Base-by-base conservation (phyloP, 1,140 invertebrate species). In the Conus ventricosus region DNA sequence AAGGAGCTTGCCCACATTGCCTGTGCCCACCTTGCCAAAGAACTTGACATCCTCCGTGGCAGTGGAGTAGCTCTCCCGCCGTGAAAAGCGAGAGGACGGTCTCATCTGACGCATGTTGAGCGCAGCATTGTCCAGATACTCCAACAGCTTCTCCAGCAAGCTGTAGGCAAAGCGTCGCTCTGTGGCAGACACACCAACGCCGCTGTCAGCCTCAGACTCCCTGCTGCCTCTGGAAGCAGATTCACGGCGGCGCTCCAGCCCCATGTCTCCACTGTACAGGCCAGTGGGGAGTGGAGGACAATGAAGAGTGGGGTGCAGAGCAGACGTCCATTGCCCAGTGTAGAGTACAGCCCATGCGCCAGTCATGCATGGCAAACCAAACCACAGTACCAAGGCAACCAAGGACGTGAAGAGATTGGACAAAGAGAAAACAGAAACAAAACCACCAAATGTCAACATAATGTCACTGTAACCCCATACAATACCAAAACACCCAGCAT, bases 31-130 rank as follows among this genome's bases (percentile, higher is more conserved):
- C 96, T 99, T 99, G 25, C 98, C 99, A 95, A 99, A 99, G 96
- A 99, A 99, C 95, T 99, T 99, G 82, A 99, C 99, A 95, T 99
- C 99, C 76, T 98, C 97, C 0, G 98, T 98, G 13, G 98, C 98
- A 0, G 98, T 99, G 94, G 98, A 99, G 94, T 99, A 99, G 88
- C 98, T 99, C 60, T 96, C 97, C 87, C 99, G 96, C 90, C 99
- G 96, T 92, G 98, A 99, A 95, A 98, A 99, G 0, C 98, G 99
- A 55, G 97, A 97, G 3, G 98, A 99, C 0, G 99, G 99, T 94
- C 98, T 98, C 60, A 99, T 95, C 0, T 99, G 96, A 93, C 99
- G 99, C 98, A 99, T 99, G 96, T 99, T 99, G 86, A 99, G 97
- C 0, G 98, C 98, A 0, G 99, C 99, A 90, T 98, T 97, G 92